A percentile compares a stretch with the other conserved stretches of the same genome.
These are phyloP conservation scores for Bufo bufo DNA, from an alignment of 2,113 vertebrate genomes.

Conservation along the genomic window DNA sequence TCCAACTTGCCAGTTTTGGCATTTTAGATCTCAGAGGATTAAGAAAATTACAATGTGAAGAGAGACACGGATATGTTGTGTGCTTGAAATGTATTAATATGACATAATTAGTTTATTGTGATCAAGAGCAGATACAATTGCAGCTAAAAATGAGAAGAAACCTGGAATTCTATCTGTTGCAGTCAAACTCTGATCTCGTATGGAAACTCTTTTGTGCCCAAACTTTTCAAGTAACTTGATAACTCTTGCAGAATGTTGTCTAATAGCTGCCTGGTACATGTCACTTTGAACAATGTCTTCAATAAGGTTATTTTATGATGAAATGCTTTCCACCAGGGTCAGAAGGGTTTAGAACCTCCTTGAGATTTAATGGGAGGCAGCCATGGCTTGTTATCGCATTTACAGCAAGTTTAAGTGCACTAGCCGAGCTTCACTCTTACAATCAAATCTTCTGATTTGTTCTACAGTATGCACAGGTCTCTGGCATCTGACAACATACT, in stretches of 20 bases:
- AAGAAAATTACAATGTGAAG: background rate
- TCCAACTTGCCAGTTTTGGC: background rate
- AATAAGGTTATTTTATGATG: slow-evolving; percentile 31
- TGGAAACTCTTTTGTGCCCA: slow-evolving; percentile 46
- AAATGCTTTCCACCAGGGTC: slow-evolving; percentile 42
- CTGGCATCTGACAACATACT: background rate
- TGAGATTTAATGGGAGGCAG: slow-evolving; percentile 39
- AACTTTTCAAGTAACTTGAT: slow-evolving; percentile 41
- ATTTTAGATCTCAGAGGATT: background rate
- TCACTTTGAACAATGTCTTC: slow-evolving; percentile 37
- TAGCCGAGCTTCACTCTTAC: background rate
- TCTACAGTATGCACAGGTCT: background rate
- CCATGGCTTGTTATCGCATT: slow-evolving; percentile 12
- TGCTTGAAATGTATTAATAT: slow-evolving; percentile 3
- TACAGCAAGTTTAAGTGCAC: slow-evolving; percentile 8
- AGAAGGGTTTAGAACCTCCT: slow-evolving; percentile 26
- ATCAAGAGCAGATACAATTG: slow-evolving; percentile 44
- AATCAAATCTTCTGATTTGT: slow-evolving; percentile 29
- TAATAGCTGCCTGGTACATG: slow-evolving; percentile 49
- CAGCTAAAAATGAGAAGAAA: slow-evolving; percentile 19
- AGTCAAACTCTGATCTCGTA: slow-evolving; percentile 45
- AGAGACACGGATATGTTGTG: background rate
- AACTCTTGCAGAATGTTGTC: slow-evolving; percentile 28
- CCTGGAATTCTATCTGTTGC: slow-evolving; percentile 35
- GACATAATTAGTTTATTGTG: slow-evolving; percentile 34